These are phyloP conservation scores for Ethmia dodecea DNA, from an alignment of 2,888 invertebrate species.

Conservation along the genomic window DNA sequence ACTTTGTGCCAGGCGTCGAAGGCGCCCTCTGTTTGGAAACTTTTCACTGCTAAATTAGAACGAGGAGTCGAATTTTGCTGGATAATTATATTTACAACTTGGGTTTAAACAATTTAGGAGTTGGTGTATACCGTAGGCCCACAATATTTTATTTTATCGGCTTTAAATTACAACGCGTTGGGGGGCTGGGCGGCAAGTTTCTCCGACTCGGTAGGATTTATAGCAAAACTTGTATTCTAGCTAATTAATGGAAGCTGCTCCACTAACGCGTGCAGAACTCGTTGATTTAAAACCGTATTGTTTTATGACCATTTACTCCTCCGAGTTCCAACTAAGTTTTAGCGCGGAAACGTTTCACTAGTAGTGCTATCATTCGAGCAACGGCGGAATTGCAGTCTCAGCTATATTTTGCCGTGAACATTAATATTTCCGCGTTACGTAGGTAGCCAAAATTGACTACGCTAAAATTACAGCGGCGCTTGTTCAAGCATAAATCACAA, in stretches of 20 bases:
- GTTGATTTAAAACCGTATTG: constrained; percentile 57
- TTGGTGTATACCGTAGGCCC: constrained; percentile 43
- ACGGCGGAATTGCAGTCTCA: constrained; percentile 1
- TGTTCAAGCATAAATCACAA: neutral
- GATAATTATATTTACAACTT: constrained; percentile 1
- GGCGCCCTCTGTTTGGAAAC: constrained; percentile 55
- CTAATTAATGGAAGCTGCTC: constrained; percentile 72
- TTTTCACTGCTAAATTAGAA: constrained; percentile 51
- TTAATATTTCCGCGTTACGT: constrained; percentile 8
- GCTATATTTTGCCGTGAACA: neutral
- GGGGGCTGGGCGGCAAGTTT: constrained; percentile 63
- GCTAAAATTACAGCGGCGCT: neutral
- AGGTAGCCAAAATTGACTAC: neutral
- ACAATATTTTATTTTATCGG: constrained; percentile 73
- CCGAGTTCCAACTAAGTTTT: constrained; percentile 11
- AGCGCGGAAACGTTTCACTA: constrained; percentile 3
- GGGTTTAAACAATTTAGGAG: constrained; percentile 53
- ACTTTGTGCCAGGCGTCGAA: constrained; percentile 45
- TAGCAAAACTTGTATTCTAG: constrained; percentile 71
- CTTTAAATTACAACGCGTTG: constrained; percentile 65
- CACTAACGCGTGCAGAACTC: constrained; percentile 49
- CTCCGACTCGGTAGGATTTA: constrained; percentile 62
- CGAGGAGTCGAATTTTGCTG: constrained; percentile 45
- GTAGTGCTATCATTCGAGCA: neutral
- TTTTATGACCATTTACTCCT: constrained; percentile 38